phyloP scores from a whole-genome alignment of 2,113 vertebrate genomes.

The Elephantulus edwardii region DNA sequence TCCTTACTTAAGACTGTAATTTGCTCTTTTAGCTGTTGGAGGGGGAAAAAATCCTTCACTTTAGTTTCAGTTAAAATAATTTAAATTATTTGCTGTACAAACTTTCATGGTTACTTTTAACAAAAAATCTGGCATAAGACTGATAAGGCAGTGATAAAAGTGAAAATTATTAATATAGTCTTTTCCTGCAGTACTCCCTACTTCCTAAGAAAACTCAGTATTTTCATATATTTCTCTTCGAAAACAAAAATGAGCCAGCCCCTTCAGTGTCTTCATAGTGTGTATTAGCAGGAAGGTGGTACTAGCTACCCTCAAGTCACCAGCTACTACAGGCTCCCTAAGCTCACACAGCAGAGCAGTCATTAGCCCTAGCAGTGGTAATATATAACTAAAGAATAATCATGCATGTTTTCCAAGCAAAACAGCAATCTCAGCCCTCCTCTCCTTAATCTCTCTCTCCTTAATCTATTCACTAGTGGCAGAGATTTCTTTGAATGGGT shows the following conservation, averaged over 20 bases:
- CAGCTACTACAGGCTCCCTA: background rate
- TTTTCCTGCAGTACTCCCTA: background rate
- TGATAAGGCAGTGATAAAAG: background rate
- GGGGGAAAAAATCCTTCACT: slow-evolving; percentile 51
- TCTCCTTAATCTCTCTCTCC: no score
- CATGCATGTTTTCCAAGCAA: background rate
- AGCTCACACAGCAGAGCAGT: background rate
- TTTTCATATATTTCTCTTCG: background rate
- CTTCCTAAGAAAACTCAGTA: no score
- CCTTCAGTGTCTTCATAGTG: background rate
- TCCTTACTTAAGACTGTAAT: slow-evolving; percentile 85
- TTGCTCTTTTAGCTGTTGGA: slow-evolving; percentile 86
- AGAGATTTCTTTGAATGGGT: no score
- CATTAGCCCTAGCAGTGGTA: background rate
- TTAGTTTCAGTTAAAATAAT: background rate
- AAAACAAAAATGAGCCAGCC: background rate
- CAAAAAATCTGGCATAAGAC: background rate
- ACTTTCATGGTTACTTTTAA: background rate
- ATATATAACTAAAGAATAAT: background rate
- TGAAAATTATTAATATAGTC: background rate
- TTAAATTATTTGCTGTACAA: background rate
- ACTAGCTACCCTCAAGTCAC: no score
- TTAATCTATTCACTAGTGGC: background rate
- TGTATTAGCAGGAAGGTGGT: no score
- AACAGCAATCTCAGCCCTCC: background rate